These are phyloP conservation scores for Troilus luridus DNA, from an alignment of 2,888 invertebrate genomes.

Conservation along the genomic window DNA sequence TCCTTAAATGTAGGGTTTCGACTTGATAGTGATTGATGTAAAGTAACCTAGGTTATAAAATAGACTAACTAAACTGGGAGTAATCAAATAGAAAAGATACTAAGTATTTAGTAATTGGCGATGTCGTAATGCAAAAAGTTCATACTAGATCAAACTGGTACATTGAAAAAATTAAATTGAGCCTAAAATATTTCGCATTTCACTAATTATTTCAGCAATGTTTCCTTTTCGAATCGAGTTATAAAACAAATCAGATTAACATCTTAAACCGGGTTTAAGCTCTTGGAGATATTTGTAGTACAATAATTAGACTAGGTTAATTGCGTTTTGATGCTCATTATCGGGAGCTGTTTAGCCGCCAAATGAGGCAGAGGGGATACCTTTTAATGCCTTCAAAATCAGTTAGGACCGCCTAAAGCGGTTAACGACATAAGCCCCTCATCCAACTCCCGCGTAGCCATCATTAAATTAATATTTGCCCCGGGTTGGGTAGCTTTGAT, in stretches of 20 bases:
- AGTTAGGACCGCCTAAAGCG: conserved; percentile 24
- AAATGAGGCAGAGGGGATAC: background rate
- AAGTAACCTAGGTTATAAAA: too few species aligned
- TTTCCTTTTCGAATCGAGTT: background rate
- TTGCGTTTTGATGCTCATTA: background rate
- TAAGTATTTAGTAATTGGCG: background rate
- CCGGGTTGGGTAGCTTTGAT: conserved; percentile 30
- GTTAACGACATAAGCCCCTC: conserved; percentile 22
- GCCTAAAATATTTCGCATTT: background rate
- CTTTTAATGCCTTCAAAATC: conserved; percentile 25
- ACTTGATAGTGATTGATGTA: too few species aligned
- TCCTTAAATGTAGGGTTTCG: too few species aligned
- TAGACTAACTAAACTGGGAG: too few species aligned
- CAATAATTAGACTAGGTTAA: background rate
- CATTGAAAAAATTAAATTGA: background rate
- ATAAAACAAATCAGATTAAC: background rate
- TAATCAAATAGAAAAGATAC: too few species aligned
- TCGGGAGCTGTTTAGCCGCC: background rate
- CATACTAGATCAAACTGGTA: background rate
- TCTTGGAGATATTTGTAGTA: background rate
- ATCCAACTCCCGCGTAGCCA: background rate
- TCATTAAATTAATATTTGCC: conserved; percentile 34
- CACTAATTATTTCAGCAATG: background rate
- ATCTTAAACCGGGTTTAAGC: background rate
- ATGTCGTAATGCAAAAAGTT: background rate